Evolutionary conservation across 1,140 invertebrate genomes (phyloP).

Genomic region (Ips typographus): DNA sequence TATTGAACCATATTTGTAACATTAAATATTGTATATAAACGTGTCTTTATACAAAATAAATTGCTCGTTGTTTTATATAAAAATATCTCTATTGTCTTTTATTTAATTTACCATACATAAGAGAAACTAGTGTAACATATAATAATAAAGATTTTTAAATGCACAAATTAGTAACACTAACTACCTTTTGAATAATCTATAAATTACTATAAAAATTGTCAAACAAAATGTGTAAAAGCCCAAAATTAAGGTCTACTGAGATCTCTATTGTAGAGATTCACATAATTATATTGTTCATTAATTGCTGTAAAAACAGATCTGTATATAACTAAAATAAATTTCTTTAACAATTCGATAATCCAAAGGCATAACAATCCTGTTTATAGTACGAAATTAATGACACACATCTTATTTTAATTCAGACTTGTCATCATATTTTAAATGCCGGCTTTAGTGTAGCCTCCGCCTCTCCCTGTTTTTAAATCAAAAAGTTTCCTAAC

Average conservation of each 20-base stretch:
- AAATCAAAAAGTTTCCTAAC: slow-evolving; percentile 85
- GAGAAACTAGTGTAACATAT: too few relatives aligned
- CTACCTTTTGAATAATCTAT: too few relatives aligned
- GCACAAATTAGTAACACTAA: too few relatives aligned
- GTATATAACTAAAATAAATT: too few relatives aligned
- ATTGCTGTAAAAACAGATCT: too few relatives aligned
- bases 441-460: slow-evolving; percentile 55
- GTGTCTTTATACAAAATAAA: slow-evolving; percentile 30
- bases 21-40: slow-evolving; percentile 32
- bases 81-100: background rate
- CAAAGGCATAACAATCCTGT: background rate
- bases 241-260: too few relatives aligned
- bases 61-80: slow-evolving; percentile 10
- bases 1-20: slow-evolving; percentile 32
- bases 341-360: background rate
- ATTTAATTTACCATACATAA: too few relatives aligned
- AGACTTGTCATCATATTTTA: slow-evolving; percentile 14
- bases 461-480: slow-evolving; percentile 63
- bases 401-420: background rate
- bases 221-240: too few relatives aligned
- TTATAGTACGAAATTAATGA: background rate
- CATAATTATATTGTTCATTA: too few relatives aligned
- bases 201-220: too few relatives aligned
- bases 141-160: too few relatives aligned
- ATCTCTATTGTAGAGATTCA: too few relatives aligned